A percentile compares a stretch with the other conserved stretches of the same genome.
Conservation (phyloP, 2,888 invertebrate genomes). For the Hemicrepidius hirtus region DNA sequence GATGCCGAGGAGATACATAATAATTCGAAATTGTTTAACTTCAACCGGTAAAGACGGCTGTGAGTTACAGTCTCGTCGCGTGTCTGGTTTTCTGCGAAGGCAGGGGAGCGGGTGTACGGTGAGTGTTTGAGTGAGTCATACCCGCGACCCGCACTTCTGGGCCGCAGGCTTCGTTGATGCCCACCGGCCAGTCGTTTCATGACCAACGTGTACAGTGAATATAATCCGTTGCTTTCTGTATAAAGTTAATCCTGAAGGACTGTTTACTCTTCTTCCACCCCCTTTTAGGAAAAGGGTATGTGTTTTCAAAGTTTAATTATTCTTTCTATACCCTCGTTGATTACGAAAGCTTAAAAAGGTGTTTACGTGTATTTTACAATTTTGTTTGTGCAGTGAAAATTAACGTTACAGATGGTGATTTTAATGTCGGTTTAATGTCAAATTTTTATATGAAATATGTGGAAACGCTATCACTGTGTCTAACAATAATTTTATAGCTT, state of each 20-base stretch:
- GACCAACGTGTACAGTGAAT: conserved; percentile 41
- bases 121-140: conserved; percentile 50
- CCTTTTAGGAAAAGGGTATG: conserved; percentile 7
- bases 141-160: conserved; percentile 32
- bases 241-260: conserved; percentile 28
- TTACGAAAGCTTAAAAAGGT: too few species aligned
- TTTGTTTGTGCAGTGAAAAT: too few species aligned
- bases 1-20: conserved; percentile 1
- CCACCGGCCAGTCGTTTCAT: conserved; percentile 54
- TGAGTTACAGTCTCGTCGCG: conserved; percentile 47
- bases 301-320: conserved; percentile 1
- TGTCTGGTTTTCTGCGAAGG: conserved; percentile 44
- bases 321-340: too few species aligned
- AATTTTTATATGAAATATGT: too few species aligned
- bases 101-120: conserved; percentile 44
- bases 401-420: too few species aligned
- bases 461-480: too few species aligned
- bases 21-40: conserved; percentile 27
- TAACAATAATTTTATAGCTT: too few species aligned
- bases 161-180: conserved; percentile 47
- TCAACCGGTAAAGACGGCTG: conserved; percentile 40
- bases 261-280: conserved; percentile 7
- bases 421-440: too few species aligned
- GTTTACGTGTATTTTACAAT: too few species aligned
- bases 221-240: conserved; percentile 3